Conservation (phyloP, 2,888 invertebrate genomes). For the Brachypalpus laphriformis region DNA sequence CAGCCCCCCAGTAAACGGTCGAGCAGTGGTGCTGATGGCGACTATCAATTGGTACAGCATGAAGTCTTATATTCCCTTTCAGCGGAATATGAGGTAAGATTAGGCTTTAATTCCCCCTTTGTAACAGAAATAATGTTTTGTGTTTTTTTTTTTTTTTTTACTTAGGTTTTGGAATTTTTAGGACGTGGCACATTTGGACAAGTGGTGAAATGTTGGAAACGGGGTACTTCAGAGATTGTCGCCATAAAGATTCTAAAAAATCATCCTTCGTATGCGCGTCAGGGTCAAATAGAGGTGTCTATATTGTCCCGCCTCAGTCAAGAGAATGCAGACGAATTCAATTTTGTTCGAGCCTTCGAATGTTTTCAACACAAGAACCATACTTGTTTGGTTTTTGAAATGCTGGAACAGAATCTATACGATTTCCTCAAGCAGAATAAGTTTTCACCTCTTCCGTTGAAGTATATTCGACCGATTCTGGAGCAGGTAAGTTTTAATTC, state of each 20-base stretch:
- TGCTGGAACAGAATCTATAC: conserved; percentile 99
- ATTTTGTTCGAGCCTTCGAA: conserved; percentile 99
- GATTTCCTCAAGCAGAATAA: conserved; percentile 99
- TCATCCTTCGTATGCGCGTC: conserved; percentile 99
- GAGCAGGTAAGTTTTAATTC: conserved; percentile 96
- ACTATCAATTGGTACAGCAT: conserved; percentile 99
- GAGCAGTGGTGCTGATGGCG: conserved; percentile 95
- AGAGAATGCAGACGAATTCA: conserved; percentile 99
- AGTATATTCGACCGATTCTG: conserved; percentile 98
- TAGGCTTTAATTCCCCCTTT: too few species aligned
- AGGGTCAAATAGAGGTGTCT: conserved; percentile 99
- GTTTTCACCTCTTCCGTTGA: conserved; percentile 98
- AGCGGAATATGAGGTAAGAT: conserved; percentile 89
- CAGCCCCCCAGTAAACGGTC: conserved; percentile 87
- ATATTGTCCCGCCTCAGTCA: conserved; percentile 96
- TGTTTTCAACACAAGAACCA: conserved; percentile 99
- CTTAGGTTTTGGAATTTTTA: conserved; percentile 97
- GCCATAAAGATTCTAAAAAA: conserved; percentile 99
- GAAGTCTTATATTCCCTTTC: conserved; percentile 98
- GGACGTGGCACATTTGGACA: conserved; percentile 99
- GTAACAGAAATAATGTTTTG: too few species aligned
- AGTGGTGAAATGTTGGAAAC: conserved; percentile 99
- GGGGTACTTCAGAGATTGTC: conserved; percentile 99
- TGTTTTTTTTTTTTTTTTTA: conserved; percentile 15
- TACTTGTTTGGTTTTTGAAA: conserved; percentile 99